Evolutionary conservation across 2,113 vertebrate species (phyloP), one percentile per base, ranked within the genome.

Genomic region (Bubo scandiacus): DNA sequence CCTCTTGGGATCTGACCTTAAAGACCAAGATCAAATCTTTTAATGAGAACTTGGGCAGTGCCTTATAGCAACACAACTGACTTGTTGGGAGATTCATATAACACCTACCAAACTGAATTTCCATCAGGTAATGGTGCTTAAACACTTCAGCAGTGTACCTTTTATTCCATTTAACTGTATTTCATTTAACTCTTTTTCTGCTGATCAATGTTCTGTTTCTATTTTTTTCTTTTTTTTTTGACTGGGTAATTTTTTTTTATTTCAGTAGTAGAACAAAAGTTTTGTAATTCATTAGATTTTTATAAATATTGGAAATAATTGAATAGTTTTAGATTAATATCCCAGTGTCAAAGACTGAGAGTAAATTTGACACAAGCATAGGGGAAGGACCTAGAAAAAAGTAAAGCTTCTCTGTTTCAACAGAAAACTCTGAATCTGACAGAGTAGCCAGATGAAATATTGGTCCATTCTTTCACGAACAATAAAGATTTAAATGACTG

Each of bases 61-160:
- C 91, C 88, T 94, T 90, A 45, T 2, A 92, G 72, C 54, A 84
- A 58, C 38, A 78, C 15, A 58, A 63, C 7, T 22, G 67, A 57
- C 72, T 81, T 90, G 17, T 51, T 95, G 72, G 82, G 75, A 81
- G 80, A 80, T 91, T 88, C 83, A 34, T 62, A 4, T 92, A 86
- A 90, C 78, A 87, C 78, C 78, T 87, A 85, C 47, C 80, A 94
- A 83, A 86, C 75, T 74, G 74, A 62, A 73, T 93, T 96, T 92
- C 63, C 63, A 78, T 71, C 17, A 86, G 42, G 22, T 62, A 83
- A 67, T 49, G 27, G 22, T 0, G 1, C 86, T 83, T 80, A 70
- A 8, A 62, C 22, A 42, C 32, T 88, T 86, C n/a, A 70, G 59
- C 23, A 36, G 8, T 1, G 6, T 71, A 62, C 4, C 3, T 94